Base-by-base conservation (phyloP, 2,888 invertebrate species). In the Rhagophthalmus giganteus region DNA sequence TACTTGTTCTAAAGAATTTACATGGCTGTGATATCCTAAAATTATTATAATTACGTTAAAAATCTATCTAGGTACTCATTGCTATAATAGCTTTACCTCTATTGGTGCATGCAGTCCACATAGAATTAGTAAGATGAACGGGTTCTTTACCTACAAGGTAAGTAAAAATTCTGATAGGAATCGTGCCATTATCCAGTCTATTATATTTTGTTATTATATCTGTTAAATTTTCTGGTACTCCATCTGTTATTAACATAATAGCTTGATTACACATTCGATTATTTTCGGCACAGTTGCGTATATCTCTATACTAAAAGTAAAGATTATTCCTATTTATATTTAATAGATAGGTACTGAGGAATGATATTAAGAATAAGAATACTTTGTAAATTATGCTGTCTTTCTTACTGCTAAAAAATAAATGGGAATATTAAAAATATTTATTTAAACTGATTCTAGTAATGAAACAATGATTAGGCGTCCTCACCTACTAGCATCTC, bases 211-310 rank as follows among this genome's bases (percentile, higher is more conserved):
- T 81, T 67, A 96, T 94, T 2, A 94, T 82, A 62, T 94, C 88
- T 8, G 91, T 89, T 58, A 90, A 81, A 71, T 91, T 93, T 35
- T 89, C 88, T 0, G 94, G 87, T 2, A 95, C 89, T 32, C 95
- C 95, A 74, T 98, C 98, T 0, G 98, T 97, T 56, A 98, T 86
- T 47, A 98, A 77, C 95, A 98, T 96, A 54, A 99, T 94, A 15
- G 94, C 86, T 74, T 95, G 94, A 76, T 97, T 98, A 71, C 98
- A 98, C 2, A 76, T 77, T 2, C 74, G 70, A 9, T 77, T 79
- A 25, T 66, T 65, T 61, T 75, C 77, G 55, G 73, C 74, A 63
- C 85, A 85, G 7, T 76, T 76, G 12, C 82, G 75, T 35, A 70
- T 73, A 38, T 59, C 59, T 44, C 74, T 63, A 35, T 72, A 72